phyloP scores from a whole-genome alignment of 2,113 vertebrate genomes.

The Syngnathus scovelli region DNA sequence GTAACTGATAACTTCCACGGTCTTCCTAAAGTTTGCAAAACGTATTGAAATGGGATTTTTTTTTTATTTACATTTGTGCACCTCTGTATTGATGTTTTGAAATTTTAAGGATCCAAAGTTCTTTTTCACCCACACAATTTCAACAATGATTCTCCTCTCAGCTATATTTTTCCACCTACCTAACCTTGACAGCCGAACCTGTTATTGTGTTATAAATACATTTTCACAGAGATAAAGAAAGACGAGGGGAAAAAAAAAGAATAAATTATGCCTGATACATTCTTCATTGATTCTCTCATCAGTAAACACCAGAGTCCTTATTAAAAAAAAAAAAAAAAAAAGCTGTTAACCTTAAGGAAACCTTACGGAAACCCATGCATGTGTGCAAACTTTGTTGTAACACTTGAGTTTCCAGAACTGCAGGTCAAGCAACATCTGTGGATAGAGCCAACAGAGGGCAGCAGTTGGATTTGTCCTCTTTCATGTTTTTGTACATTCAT shows the following conservation, averaged over 20 bases:
- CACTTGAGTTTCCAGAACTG: slow-evolving; percentile 19
- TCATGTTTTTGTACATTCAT: slow-evolving; percentile 13
- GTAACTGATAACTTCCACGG: neutral
- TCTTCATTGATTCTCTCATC: neutral
- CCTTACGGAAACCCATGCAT: neutral
- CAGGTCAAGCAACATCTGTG: slow-evolving; percentile 14
- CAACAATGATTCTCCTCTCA: neutral
- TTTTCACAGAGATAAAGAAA: neutral
- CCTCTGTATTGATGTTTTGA: neutral
- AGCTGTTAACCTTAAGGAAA: neutral
- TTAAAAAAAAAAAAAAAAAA: neutral
- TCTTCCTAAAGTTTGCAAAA: neutral
- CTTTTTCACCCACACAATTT: neutral
- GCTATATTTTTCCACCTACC: neutral
- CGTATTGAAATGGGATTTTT: neutral
- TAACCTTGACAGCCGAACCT: slow-evolving; percentile 7
- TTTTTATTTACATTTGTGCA: neutral
- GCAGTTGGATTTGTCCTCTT: slow-evolving; percentile 17
- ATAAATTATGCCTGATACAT: neutral
- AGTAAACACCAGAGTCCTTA: slow-evolving; percentile 1
- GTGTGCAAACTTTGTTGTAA: neutral
- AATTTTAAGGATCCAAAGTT: neutral
- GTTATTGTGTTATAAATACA: neutral
- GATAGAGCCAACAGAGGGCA: slow-evolving; percentile 49
- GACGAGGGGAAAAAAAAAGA: neutral